Evolutionary conservation across 2,113 vertebrate species (phyloP), one percentile per base, ranked within the genome.

Genomic region (Rana temporaria): DNA sequence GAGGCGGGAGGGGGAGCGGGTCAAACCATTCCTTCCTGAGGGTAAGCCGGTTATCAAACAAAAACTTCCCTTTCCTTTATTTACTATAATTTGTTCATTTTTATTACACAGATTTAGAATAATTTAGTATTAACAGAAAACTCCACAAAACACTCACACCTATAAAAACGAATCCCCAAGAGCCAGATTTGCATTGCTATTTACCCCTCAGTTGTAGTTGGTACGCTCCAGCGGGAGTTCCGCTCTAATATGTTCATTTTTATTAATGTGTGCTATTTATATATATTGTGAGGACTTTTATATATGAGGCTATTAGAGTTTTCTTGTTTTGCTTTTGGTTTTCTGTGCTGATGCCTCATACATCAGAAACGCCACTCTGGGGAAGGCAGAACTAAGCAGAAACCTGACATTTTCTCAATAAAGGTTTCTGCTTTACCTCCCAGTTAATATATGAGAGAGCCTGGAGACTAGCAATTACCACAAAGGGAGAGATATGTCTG

Each of bases 251-350:
- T 24, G 65, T 69, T 30, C 34, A 26, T 80, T 62, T 74, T 70
- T 80, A 80, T 70, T 80, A 59, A 80, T 80, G 78, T 60, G 78
- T 26, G 57, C 56, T 71, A 80, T 80, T 80, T 80, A n/a, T 70
- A 14, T 70, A 42, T 38, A n/a, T 20, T 42, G 78, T 63, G 78
- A 26, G 55, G 32, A 38, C 66, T 52, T 68, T 70, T 71, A 71
- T 80, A 48, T 69, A 60, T 59, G 57, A 26, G 30, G 78, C 67
- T 4, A 16, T 79, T 32, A 69, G 56, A 20, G 53, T 12, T 60
- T 22, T 48, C 34, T n/a, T 63, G 65, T 48, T 48, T 17, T 79
- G 78, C 38, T 30, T 71, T 26, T 59, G 38, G 64, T 56, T 68
- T 62, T 4, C 9, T n/a, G 53, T 15, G 8, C 42, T 57, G 0